phyloP scores from a whole-genome alignment of 2,888 invertebrate genomes.

The Nipponacmea schrenckii region DNA sequence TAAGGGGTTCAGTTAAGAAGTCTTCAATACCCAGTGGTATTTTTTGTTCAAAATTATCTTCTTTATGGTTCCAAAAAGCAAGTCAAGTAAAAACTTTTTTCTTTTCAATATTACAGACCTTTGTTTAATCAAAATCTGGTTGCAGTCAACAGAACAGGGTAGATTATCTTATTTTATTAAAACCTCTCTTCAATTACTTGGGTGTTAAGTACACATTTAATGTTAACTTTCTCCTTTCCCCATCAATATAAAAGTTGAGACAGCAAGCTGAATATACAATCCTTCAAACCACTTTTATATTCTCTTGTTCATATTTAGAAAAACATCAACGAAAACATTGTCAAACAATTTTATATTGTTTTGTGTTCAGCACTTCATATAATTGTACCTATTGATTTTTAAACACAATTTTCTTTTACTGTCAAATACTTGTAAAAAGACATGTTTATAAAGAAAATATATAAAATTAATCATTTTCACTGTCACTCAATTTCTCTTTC shows the following conservation, averaged over 20 bases:
- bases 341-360: slow-evolving; percentile 2
- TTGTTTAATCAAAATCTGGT: background rate
- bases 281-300: background rate
- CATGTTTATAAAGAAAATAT: slow-evolving; percentile 4
- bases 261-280: slow-evolving; percentile 1
- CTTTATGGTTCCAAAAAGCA: no score
- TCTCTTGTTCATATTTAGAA: background rate
- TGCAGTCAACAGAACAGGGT: background rate
- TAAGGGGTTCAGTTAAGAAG: no score
- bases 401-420: background rate
- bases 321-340: background rate
- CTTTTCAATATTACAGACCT: background rate
- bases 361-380: slow-evolving; percentile 2
- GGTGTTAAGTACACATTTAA: background rate
- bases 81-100: no score
- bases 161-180: background rate
- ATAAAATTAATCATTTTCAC: slow-evolving; percentile 6
- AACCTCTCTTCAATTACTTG: background rate
- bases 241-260: background rate
- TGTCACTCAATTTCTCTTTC: background rate
- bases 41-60: no score
- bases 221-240: no score
- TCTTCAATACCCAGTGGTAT: no score
- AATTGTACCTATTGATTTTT: background rate
- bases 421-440: background rate